phyloP scores from a whole-genome alignment of 2,888 invertebrate species.

The Diplolepis rosae region DNA sequence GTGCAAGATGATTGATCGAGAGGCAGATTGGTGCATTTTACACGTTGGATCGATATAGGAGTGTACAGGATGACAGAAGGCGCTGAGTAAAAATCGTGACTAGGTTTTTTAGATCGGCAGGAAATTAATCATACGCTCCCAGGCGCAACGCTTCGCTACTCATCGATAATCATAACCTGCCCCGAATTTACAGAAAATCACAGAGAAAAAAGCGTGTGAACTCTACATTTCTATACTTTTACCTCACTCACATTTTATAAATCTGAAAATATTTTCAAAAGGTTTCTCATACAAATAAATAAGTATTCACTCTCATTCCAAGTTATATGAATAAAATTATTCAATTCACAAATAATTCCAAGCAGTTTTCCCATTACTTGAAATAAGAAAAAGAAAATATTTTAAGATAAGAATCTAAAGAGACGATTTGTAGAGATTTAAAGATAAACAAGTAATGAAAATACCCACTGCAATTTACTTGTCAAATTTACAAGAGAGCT shows the following conservation, averaged over 20 bases:
- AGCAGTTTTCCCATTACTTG: no score
- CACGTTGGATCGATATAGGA: slow-evolving; percentile 40
- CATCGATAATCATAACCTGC: slow-evolving; percentile 45
- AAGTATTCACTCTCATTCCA: no score
- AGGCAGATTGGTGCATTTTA: slow-evolving; percentile 41
- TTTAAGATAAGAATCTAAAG: no score
- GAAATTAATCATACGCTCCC: slow-evolving; percentile 72
- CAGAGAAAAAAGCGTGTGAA: slow-evolving; percentile 11
- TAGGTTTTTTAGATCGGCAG: slow-evolving; percentile 66
- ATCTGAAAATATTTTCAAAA: no score
- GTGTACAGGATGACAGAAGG: slow-evolving; percentile 51
- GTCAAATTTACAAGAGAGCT: not conserved
- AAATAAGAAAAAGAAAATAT: no score
- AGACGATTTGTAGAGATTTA: no score
- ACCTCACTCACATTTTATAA: not conserved
- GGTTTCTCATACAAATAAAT: not conserved
- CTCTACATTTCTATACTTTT: not conserved
- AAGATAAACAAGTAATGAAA: not conserved
- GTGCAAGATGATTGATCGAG: slow-evolving; percentile 43
- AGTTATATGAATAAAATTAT: not conserved
- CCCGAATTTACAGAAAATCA: slow-evolving; percentile 21
- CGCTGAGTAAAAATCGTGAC: slow-evolving; percentile 71
- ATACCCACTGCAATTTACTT: not conserved
- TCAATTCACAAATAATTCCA: not conserved
- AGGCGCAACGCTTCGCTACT: slow-evolving; percentile 41